These are phyloP conservation scores for Acanthurus tractus DNA, from an alignment of 2,797 vertebrate genomes.

Conservation along the genomic window DNA sequence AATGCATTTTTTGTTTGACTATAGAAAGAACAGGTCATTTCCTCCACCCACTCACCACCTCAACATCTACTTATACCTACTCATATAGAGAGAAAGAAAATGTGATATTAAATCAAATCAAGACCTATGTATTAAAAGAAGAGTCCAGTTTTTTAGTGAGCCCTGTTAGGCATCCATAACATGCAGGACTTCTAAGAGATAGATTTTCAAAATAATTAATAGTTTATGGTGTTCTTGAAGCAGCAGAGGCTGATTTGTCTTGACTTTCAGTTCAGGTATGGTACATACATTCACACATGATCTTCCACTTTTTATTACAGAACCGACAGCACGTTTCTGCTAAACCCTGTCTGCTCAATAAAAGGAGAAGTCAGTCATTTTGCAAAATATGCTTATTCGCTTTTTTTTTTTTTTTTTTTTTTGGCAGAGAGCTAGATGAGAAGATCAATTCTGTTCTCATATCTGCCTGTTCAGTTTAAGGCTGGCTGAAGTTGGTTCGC, in stretches of 20 bases:
- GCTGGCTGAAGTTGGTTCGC: neutral
- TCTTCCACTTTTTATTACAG: conserved; percentile 9
- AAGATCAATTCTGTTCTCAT: neutral
- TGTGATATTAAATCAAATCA: conserved; percentile 24
- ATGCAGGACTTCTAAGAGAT: neutral
- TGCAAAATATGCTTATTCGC: neutral
- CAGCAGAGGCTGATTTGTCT: conserved; percentile 1
- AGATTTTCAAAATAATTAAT: neutral
- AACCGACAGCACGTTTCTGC: conserved; percentile 12
- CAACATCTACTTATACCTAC: conserved; percentile 24
- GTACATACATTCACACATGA: neutral
- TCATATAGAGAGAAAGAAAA: conserved; percentile 9
- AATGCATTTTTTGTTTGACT: conserved; percentile 23
- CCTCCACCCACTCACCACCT: conserved; percentile 24
- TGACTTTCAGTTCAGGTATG: conserved; percentile 3
- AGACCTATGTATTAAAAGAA: conserved; percentile 1
- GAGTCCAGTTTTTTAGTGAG: neutral
- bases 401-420: neutral
- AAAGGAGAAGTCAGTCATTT: neutral
- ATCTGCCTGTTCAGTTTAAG: neutral
- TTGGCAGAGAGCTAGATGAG: neutral
- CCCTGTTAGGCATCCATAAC: neutral
- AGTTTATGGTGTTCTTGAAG: neutral
- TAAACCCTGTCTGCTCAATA: neutral
- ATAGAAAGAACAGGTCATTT: conserved; percentile 1